A percentile compares a stretch with the other conserved stretches of the same genome.
Evolutionary conservation across 2,113 vertebrate species (phyloP).

Genomic region (Craseonycteris thonglongyai): DNA sequence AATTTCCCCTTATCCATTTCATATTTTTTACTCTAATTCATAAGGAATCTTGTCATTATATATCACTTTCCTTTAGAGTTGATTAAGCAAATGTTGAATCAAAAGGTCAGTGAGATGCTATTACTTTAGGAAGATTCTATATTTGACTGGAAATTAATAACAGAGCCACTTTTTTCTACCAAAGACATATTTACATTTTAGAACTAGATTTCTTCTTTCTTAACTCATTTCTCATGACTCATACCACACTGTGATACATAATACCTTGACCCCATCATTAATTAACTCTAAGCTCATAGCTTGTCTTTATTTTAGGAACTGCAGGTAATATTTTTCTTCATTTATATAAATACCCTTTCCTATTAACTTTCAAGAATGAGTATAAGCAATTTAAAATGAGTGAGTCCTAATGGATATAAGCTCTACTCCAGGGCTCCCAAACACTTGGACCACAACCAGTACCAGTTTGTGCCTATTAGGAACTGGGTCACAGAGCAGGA

Average conservation of each 20-base stretch:
- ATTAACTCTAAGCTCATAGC: constrained; percentile 38
- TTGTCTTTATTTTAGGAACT: constrained; percentile 19
- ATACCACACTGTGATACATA: not conserved
- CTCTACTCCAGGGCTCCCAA: no score
- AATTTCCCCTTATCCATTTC: not conserved
- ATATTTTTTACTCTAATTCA: not conserved
- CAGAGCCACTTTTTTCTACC: not conserved
- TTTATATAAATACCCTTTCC: constrained; percentile 19
- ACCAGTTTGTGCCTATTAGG: no score
- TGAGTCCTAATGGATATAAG: not conserved
- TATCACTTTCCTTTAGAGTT: not conserved
- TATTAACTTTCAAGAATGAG: constrained; percentile 13
- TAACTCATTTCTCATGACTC: not conserved
- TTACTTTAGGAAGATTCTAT: not conserved
- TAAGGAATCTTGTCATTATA: not conserved
- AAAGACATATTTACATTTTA: not conserved
- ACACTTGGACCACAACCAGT: no score
- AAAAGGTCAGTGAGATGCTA: not conserved
- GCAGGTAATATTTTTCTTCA: not conserved
- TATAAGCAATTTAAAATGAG: constrained; percentile 38
- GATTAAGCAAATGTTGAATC: not conserved
- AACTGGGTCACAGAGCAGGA: no score
- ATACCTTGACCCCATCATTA: constrained; percentile 23
- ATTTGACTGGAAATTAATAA: not conserved
- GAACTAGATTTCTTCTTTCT: not conserved